These are phyloP conservation scores for Drosophila insularis DNA, from an alignment of 1,140 invertebrate genomes.

Conservation along the genomic window DNA sequence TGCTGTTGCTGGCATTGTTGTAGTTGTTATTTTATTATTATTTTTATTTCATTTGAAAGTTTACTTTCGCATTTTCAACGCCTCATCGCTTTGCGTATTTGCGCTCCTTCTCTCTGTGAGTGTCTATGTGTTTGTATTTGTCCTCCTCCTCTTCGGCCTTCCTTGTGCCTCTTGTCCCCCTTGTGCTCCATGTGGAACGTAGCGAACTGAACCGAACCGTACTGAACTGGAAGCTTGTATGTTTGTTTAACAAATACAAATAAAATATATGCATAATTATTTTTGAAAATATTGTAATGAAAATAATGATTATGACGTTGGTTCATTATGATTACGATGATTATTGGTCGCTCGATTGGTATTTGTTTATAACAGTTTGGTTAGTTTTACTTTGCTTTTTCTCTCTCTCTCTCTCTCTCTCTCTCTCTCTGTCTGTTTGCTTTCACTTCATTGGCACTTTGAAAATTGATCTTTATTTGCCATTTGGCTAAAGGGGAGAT, in stretches of 20 bases:
- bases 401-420: neutral
- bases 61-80: slow-evolving; percentile 80
- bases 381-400: neutral
- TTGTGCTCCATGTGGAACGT: slow-evolving; percentile 1
- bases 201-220: neutral
- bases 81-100: slow-evolving; percentile 68
- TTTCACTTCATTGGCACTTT: slow-evolving; percentile 43
- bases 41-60: slow-evolving; percentile 80
- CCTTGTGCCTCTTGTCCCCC: slow-evolving; percentile 4
- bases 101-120: slow-evolving; percentile 29
- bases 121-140: too few species aligned
- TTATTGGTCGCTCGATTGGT: slow-evolving; percentile 50
- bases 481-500: neutral
- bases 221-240: slow-evolving; percentile 46
- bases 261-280: slow-evolving; percentile 82
- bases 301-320: slow-evolving; percentile 69
- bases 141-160: slow-evolving; percentile 23
- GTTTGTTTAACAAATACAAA: slow-evolving; percentile 81
- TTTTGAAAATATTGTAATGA: slow-evolving; percentile 80
- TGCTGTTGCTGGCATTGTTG: slow-evolving; percentile 49
- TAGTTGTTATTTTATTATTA: slow-evolving; percentile 43
- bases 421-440: slow-evolving; percentile 46
- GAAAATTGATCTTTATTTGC: slow-evolving; percentile 27
- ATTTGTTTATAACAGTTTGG: slow-evolving; percentile 10
- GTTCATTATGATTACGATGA: slow-evolving; percentile 68